These are phyloP conservation scores for Uropetala carovei DNA, from an alignment of 2,888 invertebrate genomes.

Conservation along the genomic window DNA sequence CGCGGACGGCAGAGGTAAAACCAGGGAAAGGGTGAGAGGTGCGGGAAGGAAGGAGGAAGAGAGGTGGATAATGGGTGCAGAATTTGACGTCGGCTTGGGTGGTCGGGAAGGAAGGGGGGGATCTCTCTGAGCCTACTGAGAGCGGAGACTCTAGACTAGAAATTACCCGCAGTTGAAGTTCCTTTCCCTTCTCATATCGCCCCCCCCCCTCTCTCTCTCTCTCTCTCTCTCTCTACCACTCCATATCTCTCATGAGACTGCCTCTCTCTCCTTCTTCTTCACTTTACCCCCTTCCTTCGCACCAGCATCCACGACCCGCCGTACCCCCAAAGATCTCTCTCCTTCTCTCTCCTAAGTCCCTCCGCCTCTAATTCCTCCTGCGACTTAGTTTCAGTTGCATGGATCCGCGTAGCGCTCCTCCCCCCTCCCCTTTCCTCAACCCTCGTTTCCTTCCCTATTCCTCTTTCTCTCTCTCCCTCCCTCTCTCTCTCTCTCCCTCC, in stretches of 20 bases:
- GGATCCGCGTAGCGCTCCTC: background rate
- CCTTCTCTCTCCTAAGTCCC: background rate
- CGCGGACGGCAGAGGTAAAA: background rate
- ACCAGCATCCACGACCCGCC: background rate
- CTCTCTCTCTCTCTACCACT: too few relatives aligned
- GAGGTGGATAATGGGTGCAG: constrained; percentile 54
- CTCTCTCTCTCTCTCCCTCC: background rate
- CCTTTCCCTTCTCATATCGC: constrained; percentile 41
- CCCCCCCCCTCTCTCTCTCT: background rate
- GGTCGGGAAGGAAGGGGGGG: background rate
- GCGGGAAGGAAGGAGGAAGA: background rate
- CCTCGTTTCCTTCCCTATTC: background rate
- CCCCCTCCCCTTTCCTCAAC: background rate
- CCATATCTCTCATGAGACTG: background rate
- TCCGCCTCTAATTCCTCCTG: constrained; percentile 37
- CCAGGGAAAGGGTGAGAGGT: background rate
- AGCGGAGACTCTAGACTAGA: constrained; percentile 13
- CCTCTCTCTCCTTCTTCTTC: background rate
- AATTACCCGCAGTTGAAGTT: constrained; percentile 46
- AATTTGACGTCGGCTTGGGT: constrained; percentile 43
- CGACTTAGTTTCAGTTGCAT: background rate
- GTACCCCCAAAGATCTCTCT: background rate
- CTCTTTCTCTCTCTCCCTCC: background rate
- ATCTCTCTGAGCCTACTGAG: background rate
- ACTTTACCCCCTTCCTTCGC: constrained; percentile 18